phyloP scores from a whole-genome alignment of 2,113 vertebrate genomes.

The Vanacampus margaritifer region DNA sequence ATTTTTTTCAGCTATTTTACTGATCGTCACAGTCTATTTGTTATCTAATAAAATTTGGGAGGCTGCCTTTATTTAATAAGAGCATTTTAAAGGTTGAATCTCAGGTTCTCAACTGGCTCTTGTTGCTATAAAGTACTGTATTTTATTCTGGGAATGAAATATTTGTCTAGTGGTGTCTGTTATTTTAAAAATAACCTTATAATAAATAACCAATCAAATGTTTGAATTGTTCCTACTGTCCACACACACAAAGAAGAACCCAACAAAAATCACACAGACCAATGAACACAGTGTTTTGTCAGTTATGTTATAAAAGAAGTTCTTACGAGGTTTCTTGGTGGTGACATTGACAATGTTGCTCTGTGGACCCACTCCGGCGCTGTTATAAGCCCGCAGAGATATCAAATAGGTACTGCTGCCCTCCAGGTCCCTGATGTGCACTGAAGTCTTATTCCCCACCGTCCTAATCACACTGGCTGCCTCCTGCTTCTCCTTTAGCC shows the following conservation, averaged over 20 bases:
- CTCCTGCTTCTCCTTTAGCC: slow-evolving; percentile 81
- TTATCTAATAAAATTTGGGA: not conserved
- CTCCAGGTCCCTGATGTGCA: slow-evolving; percentile 79
- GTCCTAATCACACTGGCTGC: slow-evolving; percentile 82
- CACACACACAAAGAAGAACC: not conserved
- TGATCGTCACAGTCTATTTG: not conserved
- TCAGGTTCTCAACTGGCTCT: not conserved
- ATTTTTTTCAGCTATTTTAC: not conserved
- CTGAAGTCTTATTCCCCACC: slow-evolving; percentile 81
- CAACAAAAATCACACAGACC: slow-evolving; percentile 3
- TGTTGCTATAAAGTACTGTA: not conserved
- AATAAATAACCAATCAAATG: too few species aligned
- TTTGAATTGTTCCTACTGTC: not conserved
- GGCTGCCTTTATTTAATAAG: not conserved
- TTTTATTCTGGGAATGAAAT: not conserved
- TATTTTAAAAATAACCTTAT: too few species aligned
- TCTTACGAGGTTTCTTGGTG: slow-evolving; percentile 92
- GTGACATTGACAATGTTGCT: slow-evolving; percentile 85
- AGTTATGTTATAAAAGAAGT: slow-evolving; percentile 1
- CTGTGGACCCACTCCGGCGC: slow-evolving; percentile 85
- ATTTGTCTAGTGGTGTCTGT: not conserved
- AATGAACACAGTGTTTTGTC: slow-evolving; percentile 10
- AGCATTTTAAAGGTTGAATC: not conserved
- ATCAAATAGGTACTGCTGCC: slow-evolving; percentile 83
- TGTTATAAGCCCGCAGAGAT: slow-evolving; percentile 87